Conservation (phyloP, 1,140 invertebrate genomes). For the Cotesia glomerata region DNA sequence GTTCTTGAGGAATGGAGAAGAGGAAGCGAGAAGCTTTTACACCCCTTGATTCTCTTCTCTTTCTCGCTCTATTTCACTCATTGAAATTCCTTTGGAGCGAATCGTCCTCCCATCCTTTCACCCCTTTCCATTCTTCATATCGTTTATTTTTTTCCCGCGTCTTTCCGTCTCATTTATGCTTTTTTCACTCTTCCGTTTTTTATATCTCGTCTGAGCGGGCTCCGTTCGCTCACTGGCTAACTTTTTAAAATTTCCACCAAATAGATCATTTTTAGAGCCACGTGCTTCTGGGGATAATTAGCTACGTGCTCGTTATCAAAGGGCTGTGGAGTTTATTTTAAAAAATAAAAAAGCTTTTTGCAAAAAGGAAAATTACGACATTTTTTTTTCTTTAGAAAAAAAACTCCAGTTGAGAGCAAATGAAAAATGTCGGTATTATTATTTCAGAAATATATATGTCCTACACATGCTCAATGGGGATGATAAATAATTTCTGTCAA, state of each 20-base stretch:
- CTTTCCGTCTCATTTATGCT: slow-evolving; percentile 24
- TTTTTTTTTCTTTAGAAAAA: background rate
- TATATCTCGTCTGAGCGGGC: background rate
- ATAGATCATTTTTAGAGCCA: slow-evolving; percentile 58
- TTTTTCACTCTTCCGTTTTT: slow-evolving; percentile 19
- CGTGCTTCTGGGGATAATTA: slow-evolving; percentile 58
- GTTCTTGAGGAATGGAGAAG: background rate
- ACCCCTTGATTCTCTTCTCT: background rate
- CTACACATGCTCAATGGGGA: too few species aligned
- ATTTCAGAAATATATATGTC: too few species aligned
- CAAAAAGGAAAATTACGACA: slow-evolving; percentile 25
- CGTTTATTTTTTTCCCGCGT: slow-evolving; percentile 11
- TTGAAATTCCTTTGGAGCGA: slow-evolving; percentile 57
- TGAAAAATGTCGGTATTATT: too few species aligned
- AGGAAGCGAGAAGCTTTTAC: slow-evolving; percentile 11
- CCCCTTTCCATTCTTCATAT: background rate
- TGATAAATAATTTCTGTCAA: background rate
- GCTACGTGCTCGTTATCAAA: slow-evolving; percentile 47
- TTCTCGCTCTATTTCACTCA: slow-evolving; percentile 49
- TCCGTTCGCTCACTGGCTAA: slow-evolving; percentile 23
- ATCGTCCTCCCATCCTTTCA: slow-evolving; percentile 32
- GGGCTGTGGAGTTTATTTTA: slow-evolving; percentile 34
- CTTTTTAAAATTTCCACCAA: slow-evolving; percentile 44
- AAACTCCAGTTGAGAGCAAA: too few species aligned
- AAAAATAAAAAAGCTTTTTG: slow-evolving; percentile 27